Conservation (phyloP, 2,797 vertebrate genomes). For the Perodicticus potto region DNA sequence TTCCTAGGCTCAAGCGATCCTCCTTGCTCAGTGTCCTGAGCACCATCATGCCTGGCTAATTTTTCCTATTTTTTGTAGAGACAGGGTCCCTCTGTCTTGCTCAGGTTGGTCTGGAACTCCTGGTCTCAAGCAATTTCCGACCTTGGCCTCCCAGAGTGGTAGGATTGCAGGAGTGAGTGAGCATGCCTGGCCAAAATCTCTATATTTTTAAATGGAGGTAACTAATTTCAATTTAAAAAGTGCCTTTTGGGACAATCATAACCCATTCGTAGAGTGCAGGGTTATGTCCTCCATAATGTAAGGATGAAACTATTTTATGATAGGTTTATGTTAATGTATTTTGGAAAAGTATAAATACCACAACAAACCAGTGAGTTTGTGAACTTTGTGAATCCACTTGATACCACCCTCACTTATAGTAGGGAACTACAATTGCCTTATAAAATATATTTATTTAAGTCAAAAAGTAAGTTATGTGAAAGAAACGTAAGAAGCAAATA, state of each 20-base stretch:
- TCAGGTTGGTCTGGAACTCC: too few relatives aligned
- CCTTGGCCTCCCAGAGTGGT: too few relatives aligned
- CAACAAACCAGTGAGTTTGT: neutral
- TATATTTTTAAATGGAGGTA: neutral
- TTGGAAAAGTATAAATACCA: neutral
- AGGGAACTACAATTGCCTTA: neutral
- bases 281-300: neutral
- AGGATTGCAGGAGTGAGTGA: too few relatives aligned
- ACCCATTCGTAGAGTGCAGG: neutral
- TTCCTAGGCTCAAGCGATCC: too few relatives aligned
- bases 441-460: neutral
- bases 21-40: too few relatives aligned
- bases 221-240: neutral
- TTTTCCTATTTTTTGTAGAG: too few relatives aligned
- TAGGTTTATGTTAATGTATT: constrained; percentile 10
- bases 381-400: neutral
- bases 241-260: neutral
- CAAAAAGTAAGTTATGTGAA: neutral
- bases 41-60: too few relatives aligned
- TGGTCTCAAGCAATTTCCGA: too few relatives aligned
- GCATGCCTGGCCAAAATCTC: neutral
- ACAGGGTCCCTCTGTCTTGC: too few relatives aligned
- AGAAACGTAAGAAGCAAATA: neutral
- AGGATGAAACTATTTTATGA: neutral
- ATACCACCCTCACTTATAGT: neutral